Percentiles rank a stretch among this genome's conserved stretches.
These are phyloP conservation scores for Nysson spinosus DNA, from an alignment of 2,888 invertebrate genomes.

Conservation along the genomic window DNA sequence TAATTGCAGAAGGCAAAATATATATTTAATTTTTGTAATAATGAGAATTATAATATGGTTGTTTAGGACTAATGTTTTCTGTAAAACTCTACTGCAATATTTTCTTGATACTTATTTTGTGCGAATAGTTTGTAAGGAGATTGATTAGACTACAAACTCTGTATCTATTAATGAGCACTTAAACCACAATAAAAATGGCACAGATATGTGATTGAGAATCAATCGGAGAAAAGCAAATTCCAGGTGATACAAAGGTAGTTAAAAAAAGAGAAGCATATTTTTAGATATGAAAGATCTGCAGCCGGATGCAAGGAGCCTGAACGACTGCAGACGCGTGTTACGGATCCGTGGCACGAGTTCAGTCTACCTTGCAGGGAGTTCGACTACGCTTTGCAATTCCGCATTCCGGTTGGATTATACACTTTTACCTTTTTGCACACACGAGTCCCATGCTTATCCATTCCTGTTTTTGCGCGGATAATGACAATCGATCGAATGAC, in stretches of 20 bases:
- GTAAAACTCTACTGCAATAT: too few species aligned
- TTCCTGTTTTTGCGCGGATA: slow-evolving; percentile 1
- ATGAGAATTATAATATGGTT: too few species aligned
- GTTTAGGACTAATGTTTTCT: too few species aligned
- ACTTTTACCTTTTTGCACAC: slow-evolving; percentile 39
- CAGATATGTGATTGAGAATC: too few species aligned
- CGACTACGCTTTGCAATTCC: slow-evolving; percentile 52
- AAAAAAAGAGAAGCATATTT: slow-evolving; percentile 8
- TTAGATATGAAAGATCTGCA: slow-evolving; percentile 17
- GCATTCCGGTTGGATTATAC: slow-evolving; percentile 57
- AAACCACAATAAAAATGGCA: too few species aligned
- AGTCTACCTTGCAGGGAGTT: slow-evolving; percentile 30
- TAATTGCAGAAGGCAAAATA: too few species aligned
- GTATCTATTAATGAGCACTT: too few species aligned
- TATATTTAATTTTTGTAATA: too few species aligned
- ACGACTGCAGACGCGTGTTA: slow-evolving; percentile 22
- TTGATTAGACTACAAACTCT: too few species aligned
- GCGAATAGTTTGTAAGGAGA: too few species aligned
- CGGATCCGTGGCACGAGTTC: slow-evolving; percentile 34
- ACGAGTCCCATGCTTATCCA: background rate
- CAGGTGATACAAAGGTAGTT: background rate
- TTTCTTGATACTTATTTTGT: too few species aligned
- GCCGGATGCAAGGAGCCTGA: slow-evolving; percentile 21
- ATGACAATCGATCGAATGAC: background rate
- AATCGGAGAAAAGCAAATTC: background rate